phyloP scores from a whole-genome alignment of 2,113 vertebrate genomes.

The Tachycineta bicolor region DNA sequence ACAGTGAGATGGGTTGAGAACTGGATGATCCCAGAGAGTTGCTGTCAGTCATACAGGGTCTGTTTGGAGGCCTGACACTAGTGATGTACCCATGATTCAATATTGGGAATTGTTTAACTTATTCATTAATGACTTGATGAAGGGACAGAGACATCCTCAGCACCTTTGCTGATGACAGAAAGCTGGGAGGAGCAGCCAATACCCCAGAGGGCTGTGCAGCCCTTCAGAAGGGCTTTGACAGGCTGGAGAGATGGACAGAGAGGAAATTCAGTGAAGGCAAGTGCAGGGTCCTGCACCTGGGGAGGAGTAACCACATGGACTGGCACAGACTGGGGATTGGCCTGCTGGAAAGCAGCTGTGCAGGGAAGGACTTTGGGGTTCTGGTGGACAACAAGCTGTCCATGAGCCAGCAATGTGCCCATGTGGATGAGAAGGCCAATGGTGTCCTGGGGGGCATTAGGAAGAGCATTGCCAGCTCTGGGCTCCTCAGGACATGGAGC shows the following conservation, averaged over 20 bases:
- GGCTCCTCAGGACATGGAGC: background rate
- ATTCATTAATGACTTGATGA: background rate
- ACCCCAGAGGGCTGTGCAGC: background rate
- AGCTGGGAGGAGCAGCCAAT: background rate
- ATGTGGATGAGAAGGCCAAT: rapidly evolving
- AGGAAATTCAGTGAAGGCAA: background rate
- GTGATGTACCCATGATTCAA: background rate
- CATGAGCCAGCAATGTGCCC: background rate
- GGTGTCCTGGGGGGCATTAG: background rate
- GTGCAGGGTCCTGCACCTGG: background rate
- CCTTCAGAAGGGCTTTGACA: background rate
- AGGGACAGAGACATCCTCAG: background rate
- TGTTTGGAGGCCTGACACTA: rapidly evolving
- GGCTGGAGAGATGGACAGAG: background rate
- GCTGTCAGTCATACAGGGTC: background rate
- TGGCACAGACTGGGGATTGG: background rate
- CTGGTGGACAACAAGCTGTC: background rate
- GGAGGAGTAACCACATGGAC: background rate
- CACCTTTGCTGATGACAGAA: background rate
- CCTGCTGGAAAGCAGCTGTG: background rate
- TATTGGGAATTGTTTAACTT: background rate
- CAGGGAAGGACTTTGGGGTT: rapidly evolving
- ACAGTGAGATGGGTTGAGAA: background rate
- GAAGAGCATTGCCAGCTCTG: background rate
- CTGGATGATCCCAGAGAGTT: background rate